Evolutionary conservation across 2,113 vertebrate species (phyloP).

Genomic region (Cettia cetti): DNA sequence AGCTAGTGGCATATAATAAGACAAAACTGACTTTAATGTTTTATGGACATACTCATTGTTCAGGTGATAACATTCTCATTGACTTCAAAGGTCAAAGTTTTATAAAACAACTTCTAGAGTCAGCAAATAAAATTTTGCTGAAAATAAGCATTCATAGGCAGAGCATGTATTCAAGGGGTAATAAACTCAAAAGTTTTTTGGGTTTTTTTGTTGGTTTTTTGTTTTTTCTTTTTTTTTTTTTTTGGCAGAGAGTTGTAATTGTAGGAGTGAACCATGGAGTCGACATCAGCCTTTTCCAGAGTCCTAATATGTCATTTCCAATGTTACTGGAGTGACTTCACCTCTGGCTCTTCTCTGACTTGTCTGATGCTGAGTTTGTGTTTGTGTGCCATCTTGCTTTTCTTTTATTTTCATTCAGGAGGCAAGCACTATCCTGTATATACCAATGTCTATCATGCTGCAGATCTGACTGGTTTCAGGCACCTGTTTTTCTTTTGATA

Average conservation of each 20-base stretch:
- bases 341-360: neutral
- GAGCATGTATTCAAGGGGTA: neutral
- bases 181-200: neutral
- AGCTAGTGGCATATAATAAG: neutral
- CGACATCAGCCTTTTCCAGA: neutral
- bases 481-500: neutral
- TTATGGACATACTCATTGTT: neutral
- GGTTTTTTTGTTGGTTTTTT: too few relatives aligned
- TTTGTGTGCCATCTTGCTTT: conserved; percentile 12
- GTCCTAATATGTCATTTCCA: neutral
- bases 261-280: neutral
- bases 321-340: neutral
- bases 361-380: neutral
- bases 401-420: neutral
- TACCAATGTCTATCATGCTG: neutral
- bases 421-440: neutral
- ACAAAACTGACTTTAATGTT: neutral
- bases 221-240: neutral
- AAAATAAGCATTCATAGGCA: neutral
- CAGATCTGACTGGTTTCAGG: neutral
- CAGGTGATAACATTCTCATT: neutral
- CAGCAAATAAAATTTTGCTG: neutral
- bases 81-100: neutral
- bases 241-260: neutral
- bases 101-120: neutral